A percentile compares a stretch with the other conserved stretches of the same genome.
Evolutionary conservation across 2,888 invertebrate species (phyloP).

Genomic region (Campaea margaritaria): DNA sequence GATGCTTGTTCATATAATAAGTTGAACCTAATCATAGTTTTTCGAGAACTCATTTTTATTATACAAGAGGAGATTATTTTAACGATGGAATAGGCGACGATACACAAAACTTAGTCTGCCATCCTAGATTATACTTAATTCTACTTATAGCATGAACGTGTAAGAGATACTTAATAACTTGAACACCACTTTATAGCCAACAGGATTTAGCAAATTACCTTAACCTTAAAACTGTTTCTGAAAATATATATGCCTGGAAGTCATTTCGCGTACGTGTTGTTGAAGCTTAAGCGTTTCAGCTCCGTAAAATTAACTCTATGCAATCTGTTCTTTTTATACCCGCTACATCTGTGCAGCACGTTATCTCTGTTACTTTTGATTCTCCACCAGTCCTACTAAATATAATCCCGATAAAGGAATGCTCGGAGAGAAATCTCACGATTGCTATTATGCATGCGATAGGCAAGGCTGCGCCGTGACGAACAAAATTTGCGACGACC

Average conservation of each 20-base stretch:
- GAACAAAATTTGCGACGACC: conserved; percentile 72
- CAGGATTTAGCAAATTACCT: conserved; percentile 65
- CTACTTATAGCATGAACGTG: conserved; percentile 29
- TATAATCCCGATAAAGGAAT: conserved; percentile 59
- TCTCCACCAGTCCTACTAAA: conserved; percentile 51
- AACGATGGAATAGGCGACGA: neutral
- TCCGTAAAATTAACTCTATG: conserved; percentile 67
- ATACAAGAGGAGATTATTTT: neutral
- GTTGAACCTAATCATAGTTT: neutral
- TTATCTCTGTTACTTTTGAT: conserved; percentile 65
- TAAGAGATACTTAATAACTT: conserved; percentile 42
- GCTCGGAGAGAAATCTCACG: conserved; percentile 49
- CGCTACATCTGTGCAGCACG: conserved; percentile 63
- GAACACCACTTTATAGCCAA: conserved; percentile 57
- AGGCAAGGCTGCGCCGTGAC: conserved; percentile 66
- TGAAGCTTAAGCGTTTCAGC: conserved; percentile 64
- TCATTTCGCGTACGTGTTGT: conserved; percentile 72
- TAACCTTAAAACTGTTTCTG: conserved; percentile 61
- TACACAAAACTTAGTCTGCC: conserved; percentile 2
- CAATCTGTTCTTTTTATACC: conserved; percentile 64
- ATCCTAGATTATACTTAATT: conserved; percentile 17
- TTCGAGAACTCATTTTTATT: neutral
- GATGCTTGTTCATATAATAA: neutral
- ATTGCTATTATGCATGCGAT: conserved; percentile 67
- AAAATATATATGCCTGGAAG: conserved; percentile 68